Evolutionary conservation across 2,797 vertebrate genomes (phyloP).

Genomic region (Sebastes minor): DNA sequence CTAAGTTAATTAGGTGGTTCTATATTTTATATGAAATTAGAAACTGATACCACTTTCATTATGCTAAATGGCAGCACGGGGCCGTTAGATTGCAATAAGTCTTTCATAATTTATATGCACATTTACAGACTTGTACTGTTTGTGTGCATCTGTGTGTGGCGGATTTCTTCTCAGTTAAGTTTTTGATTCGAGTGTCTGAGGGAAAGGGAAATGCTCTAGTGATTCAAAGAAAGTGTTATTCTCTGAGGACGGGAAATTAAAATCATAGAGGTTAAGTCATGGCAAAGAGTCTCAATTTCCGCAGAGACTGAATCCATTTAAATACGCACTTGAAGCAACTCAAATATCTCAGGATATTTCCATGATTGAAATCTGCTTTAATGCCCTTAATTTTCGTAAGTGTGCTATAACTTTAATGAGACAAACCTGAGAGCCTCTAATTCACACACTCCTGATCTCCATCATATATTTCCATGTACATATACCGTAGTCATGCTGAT

Average conservation of each 20-base stretch:
- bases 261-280: neutral
- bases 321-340: conserved; percentile 11
- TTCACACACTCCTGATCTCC: conserved; percentile 33
- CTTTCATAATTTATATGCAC: conserved; percentile 4
- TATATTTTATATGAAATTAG: conserved; percentile 40
- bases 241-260: neutral
- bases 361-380: conserved; percentile 37
- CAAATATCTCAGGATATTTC: conserved; percentile 13
- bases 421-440: conserved; percentile 43
- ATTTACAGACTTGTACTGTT: neutral
- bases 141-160: neutral
- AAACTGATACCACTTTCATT: conserved; percentile 34
- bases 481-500: neutral
- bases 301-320: neutral
- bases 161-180: neutral
- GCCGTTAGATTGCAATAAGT: conserved; percentile 8
- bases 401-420: conserved; percentile 54
- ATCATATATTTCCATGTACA: conserved; percentile 7
- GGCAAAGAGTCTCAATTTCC: neutral
- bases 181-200: neutral
- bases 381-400: conserved; percentile 52
- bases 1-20: conserved; percentile 47
- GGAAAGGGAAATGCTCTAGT: neutral
- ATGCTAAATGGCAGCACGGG: conserved; percentile 2
- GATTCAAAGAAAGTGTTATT: neutral